phyloP scores from a whole-genome alignment of 2,888 invertebrate species.

The Crossocerus cetratus region DNA sequence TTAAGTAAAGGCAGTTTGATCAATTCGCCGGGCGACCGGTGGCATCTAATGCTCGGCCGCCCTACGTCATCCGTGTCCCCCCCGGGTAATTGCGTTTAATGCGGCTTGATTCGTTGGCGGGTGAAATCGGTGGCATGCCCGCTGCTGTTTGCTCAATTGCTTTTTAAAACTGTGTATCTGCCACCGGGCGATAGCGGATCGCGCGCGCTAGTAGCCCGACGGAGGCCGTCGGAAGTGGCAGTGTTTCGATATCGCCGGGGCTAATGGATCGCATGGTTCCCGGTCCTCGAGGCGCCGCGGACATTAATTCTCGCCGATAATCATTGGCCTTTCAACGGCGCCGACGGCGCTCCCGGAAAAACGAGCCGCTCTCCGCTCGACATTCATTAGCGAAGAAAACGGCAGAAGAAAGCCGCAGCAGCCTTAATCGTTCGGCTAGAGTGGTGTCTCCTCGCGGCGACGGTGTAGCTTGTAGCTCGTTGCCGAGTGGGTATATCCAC shows the following conservation, averaged over 20 bases:
- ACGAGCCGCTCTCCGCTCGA: neutral
- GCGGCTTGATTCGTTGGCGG: constrained; percentile 68
- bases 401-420: constrained; percentile 15
- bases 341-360: neutral
- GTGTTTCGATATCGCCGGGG: too few relatives aligned
- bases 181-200: too few relatives aligned
- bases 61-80: constrained; percentile 56
- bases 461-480: neutral
- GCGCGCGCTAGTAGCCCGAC: too few relatives aligned
- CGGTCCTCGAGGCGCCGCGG: neutral
- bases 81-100: constrained; percentile 71
- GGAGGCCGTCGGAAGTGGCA: too few relatives aligned
- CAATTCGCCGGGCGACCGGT: constrained; percentile 59
- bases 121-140: constrained; percentile 57
- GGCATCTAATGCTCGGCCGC: constrained; percentile 51
- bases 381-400: constrained; percentile 2
- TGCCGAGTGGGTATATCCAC: constrained; percentile 15
- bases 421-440: neutral
- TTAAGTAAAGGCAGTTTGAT: constrained; percentile 58
- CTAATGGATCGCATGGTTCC: too few relatives aligned
- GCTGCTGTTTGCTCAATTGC: constrained; percentile 6
- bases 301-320: neutral
- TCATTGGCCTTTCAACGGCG: neutral
- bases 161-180: constrained; percentile 21
- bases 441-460: neutral